Percentiles rank a stretch among this genome's conserved stretches.
phyloP scores from a whole-genome alignment of 2,797 vertebrate genomes.

The Avahi laniger region DNA sequence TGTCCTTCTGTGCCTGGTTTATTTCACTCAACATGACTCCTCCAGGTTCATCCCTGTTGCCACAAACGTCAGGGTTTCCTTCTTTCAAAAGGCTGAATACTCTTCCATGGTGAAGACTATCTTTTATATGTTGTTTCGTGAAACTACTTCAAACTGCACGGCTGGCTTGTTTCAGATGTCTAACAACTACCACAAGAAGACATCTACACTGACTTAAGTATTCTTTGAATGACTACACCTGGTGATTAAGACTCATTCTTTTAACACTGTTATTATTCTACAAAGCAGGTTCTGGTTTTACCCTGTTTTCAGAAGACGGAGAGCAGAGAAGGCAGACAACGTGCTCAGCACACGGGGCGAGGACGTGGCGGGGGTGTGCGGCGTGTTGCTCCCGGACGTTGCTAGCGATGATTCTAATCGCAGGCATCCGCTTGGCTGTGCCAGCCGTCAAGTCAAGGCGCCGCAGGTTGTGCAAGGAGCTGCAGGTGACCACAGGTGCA shows the following conservation, averaged over 20 bases:
- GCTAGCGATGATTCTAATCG: neutral
- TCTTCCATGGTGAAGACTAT: neutral
- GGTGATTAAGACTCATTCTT: neutral
- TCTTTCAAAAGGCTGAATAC: neutral
- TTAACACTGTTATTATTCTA: no score
- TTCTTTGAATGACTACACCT: neutral
- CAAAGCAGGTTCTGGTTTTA: rapidly evolving
- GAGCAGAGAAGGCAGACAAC: rapidly evolving
- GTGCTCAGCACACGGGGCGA: no score
- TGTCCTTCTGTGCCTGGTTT: neutral
- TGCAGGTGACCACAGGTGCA: neutral
- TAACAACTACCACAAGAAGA: neutral
- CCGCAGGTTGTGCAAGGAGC: neutral
- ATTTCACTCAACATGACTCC: no score
- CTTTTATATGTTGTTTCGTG: neutral
- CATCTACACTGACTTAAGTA: neutral
- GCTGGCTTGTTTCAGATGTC: neutral
- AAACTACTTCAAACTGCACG: neutral
- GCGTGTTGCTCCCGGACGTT: rapidly evolving
- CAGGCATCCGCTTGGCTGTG: no score
- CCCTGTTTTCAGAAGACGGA: neutral
- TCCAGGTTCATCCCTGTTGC: no score
- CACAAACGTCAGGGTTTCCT: neutral
- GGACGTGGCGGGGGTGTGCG: rapidly evolving
- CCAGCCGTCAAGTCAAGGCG: no score